These are phyloP conservation scores for Neotoma lepida DNA, from an alignment of 2,113 vertebrate species.

Conservation along the genomic window DNA sequence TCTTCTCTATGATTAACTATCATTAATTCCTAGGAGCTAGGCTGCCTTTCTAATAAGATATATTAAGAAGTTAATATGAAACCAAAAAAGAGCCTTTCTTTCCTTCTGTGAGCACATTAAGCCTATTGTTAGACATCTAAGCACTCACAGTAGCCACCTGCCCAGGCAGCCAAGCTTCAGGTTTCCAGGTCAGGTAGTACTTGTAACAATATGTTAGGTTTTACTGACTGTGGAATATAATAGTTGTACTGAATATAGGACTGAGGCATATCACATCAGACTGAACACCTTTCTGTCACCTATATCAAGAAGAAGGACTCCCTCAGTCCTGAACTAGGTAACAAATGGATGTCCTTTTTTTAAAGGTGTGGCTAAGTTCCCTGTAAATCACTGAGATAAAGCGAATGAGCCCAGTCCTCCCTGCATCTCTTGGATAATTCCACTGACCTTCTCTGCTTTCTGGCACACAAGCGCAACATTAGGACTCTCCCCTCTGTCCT, in stretches of 20 bases:
- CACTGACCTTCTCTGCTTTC: slow-evolving; percentile 5
- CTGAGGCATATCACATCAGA: background rate
- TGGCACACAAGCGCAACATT: background rate
- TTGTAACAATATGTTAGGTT: background rate
- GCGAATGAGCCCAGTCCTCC: background rate
- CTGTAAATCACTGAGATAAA: background rate
- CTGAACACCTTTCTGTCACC: background rate
- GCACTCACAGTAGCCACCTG: background rate
- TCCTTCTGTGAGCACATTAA: background rate
- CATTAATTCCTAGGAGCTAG: background rate
- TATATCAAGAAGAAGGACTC: background rate
- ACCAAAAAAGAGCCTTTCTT: background rate
- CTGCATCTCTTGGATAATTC: background rate
- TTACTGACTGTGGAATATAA: background rate
- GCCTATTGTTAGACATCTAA: background rate
- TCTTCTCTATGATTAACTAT: background rate
- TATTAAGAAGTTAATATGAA: slow-evolving; percentile 29
- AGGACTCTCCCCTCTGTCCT: background rate
- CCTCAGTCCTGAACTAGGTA: background rate
- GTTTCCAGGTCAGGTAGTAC: background rate
- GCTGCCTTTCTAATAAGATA: slow-evolving; percentile 3
- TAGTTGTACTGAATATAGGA: background rate
- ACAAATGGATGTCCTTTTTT: background rate
- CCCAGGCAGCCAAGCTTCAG: background rate
- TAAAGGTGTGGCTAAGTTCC: background rate